Evolutionary conservation across 1,140 invertebrate genomes (phyloP).

Genomic region (Pachyrhynchus sulphureomaculatus): DNA sequence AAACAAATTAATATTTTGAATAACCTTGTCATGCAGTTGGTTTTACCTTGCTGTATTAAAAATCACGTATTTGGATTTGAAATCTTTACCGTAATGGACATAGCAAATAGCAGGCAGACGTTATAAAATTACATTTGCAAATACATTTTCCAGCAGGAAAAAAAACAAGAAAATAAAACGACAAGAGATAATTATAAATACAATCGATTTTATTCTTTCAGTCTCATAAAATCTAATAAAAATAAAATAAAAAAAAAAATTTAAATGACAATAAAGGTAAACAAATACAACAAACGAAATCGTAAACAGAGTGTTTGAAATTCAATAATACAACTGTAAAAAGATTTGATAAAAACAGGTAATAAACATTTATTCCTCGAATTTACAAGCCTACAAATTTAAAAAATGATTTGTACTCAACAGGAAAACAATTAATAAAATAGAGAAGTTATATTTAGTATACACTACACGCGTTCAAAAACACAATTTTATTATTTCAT

Average conservation of each 20-base stretch:
- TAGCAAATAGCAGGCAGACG: conserved; percentile 19
- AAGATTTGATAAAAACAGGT: conserved; percentile 1
- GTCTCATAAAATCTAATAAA: conserved; percentile 24
- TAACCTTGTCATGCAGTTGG: conserved; percentile 24
- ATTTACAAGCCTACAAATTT: conserved; percentile 21
- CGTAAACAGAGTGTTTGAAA: conserved; percentile 10
- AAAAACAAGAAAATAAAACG: conserved; percentile 19
- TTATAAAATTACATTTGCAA: conserved; percentile 8
- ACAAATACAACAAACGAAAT: conserved; percentile 28
- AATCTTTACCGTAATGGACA: conserved; percentile 29
- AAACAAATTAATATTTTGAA: conserved; percentile 27
- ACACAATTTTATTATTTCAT: not conserved
- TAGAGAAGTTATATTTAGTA: conserved; percentile 15
- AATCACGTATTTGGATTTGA: conserved; percentile 27
- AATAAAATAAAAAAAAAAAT: conserved; percentile 11
- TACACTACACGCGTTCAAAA: conserved; percentile 16
- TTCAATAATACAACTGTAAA: conserved; percentile 12
- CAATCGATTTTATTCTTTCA: conserved; percentile 28
- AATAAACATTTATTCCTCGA: conserved; percentile 1
- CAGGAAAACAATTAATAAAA: conserved; percentile 26
- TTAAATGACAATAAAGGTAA: conserved; percentile 18
- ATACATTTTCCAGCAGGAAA: not conserved
- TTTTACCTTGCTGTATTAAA: conserved; percentile 25
- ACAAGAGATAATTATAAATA: conserved; percentile 7
- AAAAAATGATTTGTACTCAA: conserved; percentile 31